Percentiles rank a stretch among this genome's conserved stretches.
These are phyloP conservation scores for Aphis craccivora DNA, from an alignment of 1,140 invertebrate species.

Conservation along the genomic window DNA sequence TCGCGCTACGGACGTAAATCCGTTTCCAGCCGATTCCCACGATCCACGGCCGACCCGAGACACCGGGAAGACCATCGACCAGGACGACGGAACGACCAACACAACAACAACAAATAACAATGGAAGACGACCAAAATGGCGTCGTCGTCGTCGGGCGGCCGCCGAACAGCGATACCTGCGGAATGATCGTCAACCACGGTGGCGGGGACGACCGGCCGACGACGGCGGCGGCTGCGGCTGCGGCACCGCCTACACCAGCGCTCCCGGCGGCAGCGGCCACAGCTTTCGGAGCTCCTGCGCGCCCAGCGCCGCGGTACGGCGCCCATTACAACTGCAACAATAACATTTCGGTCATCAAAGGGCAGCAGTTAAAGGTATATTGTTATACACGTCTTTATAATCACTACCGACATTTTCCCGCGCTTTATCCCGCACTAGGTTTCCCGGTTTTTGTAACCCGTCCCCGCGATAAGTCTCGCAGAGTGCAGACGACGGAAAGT, in stretches of 20 bases:
- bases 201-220: neutral
- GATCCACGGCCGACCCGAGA: neutral
- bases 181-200: constrained; percentile 36
- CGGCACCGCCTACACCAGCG: neutral
- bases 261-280: neutral
- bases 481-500: neutral
- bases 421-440: neutral
- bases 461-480: neutral
- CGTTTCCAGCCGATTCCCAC: neutral
- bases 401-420: neutral
- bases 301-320: constrained; percentile 29
- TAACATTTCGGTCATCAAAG: constrained; percentile 44
- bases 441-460: neutral
- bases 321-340: constrained; percentile 33
- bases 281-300: neutral
- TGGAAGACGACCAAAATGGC: constrained; percentile 54
- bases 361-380: constrained; percentile 1
- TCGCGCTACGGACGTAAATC: too few relatives aligned
- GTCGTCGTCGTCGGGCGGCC: constrained; percentile 11
- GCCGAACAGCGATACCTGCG: constrained; percentile 39
- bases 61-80: too few relatives aligned
- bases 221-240: neutral
- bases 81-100: neutral
- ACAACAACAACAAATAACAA: constrained; percentile 36
- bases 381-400: too few relatives aligned